Evolutionary conservation across 2,113 vertebrate species (phyloP).

Genomic region (Takifugu flavidus): DNA sequence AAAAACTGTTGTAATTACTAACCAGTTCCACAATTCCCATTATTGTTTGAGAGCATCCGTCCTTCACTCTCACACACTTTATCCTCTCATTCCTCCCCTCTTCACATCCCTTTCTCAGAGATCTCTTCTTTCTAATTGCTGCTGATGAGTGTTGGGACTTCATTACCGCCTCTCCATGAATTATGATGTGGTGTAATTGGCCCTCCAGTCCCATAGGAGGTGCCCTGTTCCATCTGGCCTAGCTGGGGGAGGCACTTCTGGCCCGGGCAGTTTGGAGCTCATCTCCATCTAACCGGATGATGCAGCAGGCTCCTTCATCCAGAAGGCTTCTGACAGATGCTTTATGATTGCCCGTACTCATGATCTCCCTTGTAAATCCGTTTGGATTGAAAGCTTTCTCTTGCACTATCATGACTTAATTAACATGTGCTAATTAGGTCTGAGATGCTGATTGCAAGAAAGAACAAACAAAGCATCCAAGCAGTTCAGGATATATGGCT

Average conservation of each 20-base stretch:
- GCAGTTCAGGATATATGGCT: constrained; percentile 15
- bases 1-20: constrained; percentile 28
- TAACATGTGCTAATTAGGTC: constrained; percentile 60
- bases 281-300: constrained; percentile 13
- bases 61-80: constrained; percentile 44
- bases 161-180: constrained; percentile 70
- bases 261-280: constrained; percentile 38
- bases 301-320: constrained; percentile 38
- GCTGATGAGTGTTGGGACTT: constrained; percentile 71
- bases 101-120: constrained; percentile 31
- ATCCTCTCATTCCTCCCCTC: constrained; percentile 32
- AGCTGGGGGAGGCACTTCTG: constrained; percentile 51
- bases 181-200: constrained; percentile 78
- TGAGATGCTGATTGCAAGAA: constrained; percentile 44
- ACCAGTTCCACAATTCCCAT: constrained; percentile 35
- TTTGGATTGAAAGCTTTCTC: constrained; percentile 46
- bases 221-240: constrained; percentile 69
- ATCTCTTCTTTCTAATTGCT: constrained; percentile 71
- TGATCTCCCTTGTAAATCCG: constrained; percentile 21
- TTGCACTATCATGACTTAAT: constrained; percentile 58
- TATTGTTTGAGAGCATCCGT: constrained; percentile 67
- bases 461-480: constrained; percentile 41
- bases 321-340: constrained; percentile 21
- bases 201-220: constrained; percentile 74
- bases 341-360: constrained; percentile 21